A percentile compares a stretch with the other conserved stretches of the same genome.
Evolutionary conservation across 1,140 invertebrate genomes (phyloP).

Genomic region (Lamellibrachia luymesi): DNA sequence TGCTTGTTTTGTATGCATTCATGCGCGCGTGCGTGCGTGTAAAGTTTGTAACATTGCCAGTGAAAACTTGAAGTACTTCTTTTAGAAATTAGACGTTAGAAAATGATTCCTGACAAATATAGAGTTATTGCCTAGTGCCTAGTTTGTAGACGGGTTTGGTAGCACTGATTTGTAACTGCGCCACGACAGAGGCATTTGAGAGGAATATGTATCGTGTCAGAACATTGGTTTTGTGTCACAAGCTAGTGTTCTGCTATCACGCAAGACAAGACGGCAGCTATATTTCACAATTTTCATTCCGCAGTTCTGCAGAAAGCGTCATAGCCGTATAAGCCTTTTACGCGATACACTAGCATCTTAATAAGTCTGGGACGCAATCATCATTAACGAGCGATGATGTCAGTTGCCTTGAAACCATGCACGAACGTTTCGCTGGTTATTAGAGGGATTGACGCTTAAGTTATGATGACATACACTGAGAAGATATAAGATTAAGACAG

Average conservation of each 20-base stretch:
- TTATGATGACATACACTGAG: no score
- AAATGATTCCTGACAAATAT: not conserved
- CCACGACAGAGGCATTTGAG: not conserved
- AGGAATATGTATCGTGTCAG: not conserved
- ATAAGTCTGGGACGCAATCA: no score
- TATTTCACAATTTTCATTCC: not conserved
- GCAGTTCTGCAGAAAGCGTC: not conserved
- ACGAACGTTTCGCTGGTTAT: no score
- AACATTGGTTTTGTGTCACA: not conserved
- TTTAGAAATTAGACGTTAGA: not conserved
- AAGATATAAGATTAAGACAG: no score
- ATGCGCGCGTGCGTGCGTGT: not conserved
- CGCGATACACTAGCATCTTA: no score
- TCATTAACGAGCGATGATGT: no score
- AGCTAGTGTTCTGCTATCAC: not conserved
- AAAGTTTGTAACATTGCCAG: not conserved
- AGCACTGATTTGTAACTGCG: not conserved
- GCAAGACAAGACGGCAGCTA: not conserved
- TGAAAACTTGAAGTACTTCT: not conserved
- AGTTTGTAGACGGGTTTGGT: not conserved
- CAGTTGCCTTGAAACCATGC: no score
- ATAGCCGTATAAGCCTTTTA: no score
- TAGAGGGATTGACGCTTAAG: no score
- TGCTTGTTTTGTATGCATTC: not conserved
- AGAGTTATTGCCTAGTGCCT: not conserved